phyloP scores from a whole-genome alignment of 2,888 invertebrate species.

The Catonia carolina region DNA sequence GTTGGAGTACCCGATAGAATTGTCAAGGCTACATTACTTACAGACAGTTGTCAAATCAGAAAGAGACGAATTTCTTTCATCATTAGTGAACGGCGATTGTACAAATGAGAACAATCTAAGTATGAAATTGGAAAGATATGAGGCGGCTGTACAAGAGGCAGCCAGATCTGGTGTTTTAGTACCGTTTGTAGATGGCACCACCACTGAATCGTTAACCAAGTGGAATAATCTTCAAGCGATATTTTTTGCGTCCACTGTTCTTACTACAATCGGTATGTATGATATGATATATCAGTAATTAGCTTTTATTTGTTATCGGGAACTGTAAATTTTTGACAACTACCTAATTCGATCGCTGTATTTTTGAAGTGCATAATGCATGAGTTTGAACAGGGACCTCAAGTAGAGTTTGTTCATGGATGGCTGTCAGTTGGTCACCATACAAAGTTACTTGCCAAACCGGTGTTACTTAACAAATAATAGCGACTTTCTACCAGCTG shows the following conservation, averaged over 20 bases:
- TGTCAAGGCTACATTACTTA: constrained; percentile 51
- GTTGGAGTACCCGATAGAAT: constrained; percentile 70
- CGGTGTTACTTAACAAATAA: too few species aligned
- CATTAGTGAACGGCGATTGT: background rate
- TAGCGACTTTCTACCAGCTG: too few species aligned
- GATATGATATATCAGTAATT: too few species aligned
- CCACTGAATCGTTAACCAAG: constrained; percentile 39
- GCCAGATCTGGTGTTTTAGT: constrained; percentile 57
- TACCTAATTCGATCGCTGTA: too few species aligned
- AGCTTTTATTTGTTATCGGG: too few species aligned
- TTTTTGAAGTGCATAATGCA: too few species aligned
- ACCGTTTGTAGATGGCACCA: constrained; percentile 36
- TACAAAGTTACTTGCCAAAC: too few species aligned
- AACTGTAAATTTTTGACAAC: too few species aligned
- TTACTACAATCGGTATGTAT: constrained; percentile 76
- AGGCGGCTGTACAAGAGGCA: constrained; percentile 55
- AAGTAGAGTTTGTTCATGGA: too few species aligned
- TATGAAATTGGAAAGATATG: constrained; percentile 8
- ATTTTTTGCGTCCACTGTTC: constrained; percentile 83
- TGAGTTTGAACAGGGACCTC: too few species aligned
- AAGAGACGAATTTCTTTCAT: constrained; percentile 52
- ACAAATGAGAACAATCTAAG: background rate
- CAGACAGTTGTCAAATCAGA: constrained; percentile 44
- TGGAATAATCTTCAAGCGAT: constrained; percentile 80
- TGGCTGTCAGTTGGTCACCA: too few species aligned